Conservation (phyloP, 1,140 invertebrate species). For the Hycleus phaleratus region DNA sequence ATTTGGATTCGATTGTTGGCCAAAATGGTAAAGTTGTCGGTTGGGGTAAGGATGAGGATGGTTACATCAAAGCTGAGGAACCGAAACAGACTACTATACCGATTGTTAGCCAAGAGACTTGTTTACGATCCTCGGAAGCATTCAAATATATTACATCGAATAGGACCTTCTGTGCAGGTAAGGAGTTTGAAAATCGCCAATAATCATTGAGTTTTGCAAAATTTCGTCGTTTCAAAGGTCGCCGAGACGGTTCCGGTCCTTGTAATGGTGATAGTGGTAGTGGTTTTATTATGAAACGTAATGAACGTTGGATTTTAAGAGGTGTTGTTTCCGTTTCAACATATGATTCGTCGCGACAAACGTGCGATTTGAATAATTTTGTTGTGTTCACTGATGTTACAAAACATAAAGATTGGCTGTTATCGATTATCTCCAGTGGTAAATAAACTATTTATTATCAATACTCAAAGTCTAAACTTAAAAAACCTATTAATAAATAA, state of each 20-base stretch:
- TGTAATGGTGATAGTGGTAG: constrained; percentile 39
- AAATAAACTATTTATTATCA: not conserved
- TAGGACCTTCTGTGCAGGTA: constrained; percentile 52
- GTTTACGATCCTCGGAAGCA: constrained; percentile 45
- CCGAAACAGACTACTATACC: constrained; percentile 48
- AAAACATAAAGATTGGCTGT: constrained; percentile 45
- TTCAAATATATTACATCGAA: constrained; percentile 49
- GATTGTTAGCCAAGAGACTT: constrained; percentile 50
- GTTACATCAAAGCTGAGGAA: constrained; percentile 43
- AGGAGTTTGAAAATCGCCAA: constrained; percentile 2
- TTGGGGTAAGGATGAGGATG: constrained; percentile 53
- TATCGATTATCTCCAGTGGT: constrained; percentile 8
- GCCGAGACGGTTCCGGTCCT: constrained; percentile 31
- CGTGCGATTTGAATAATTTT: constrained; percentile 46
- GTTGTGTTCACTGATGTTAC: constrained; percentile 48
- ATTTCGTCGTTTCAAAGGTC: constrained; percentile 23
- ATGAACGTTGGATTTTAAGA: constrained; percentile 41
- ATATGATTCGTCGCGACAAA: constrained; percentile 22
- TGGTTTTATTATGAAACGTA: constrained; percentile 30
- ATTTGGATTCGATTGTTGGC: constrained; percentile 38
- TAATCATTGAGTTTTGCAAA: not conserved
- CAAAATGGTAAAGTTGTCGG: constrained; percentile 42
- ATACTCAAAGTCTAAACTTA: no score
- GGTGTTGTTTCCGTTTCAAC: constrained; percentile 46
- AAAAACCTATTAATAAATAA: no score